These are phyloP conservation scores for Chaetogeoica ovagalla DNA, from an alignment of 2,888 invertebrate species.

Conservation along the genomic window DNA sequence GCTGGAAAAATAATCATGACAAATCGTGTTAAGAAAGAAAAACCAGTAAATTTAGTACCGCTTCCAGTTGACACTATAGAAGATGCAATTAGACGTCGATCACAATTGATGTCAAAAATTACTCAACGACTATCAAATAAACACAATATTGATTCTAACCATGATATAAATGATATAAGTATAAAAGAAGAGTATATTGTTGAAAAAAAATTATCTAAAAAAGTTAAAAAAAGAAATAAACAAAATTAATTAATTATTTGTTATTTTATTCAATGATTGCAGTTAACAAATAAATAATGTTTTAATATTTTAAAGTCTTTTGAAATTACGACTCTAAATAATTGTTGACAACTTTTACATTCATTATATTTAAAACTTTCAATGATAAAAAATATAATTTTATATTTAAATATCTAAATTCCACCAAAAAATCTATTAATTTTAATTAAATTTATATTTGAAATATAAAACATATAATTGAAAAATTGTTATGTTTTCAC, in stretches of 20 bases:
- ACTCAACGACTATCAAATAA: conserved; percentile 40
- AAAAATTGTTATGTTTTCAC: too few species aligned
- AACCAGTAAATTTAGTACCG: not conserved
- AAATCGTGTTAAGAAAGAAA: conserved; percentile 5
- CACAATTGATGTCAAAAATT: conserved; percentile 35
- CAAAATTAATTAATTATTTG: not conserved
- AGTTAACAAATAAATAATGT: not conserved
- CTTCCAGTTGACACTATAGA: conserved; percentile 44
- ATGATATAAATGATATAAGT: accelerated
- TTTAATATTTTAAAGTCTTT: not conserved
- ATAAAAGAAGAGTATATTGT: not conserved
- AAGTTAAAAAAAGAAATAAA: conserved; percentile 20
- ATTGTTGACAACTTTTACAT: not conserved
- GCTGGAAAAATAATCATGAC: conserved; percentile 36
- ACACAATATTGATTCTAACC: not conserved
- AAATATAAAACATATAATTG: too few species aligned
- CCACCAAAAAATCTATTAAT: too few species aligned
- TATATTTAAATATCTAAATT: too few species aligned
- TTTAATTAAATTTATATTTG: too few species aligned
- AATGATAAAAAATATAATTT: not conserved
- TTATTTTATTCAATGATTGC: not conserved
- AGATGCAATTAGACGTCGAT: conserved; percentile 23
- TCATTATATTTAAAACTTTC: not conserved
- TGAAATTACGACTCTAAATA: not conserved
- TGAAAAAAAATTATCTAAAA: conserved; percentile 16